These are phyloP conservation scores for Notodonta ziczac DNA, from an alignment of 2,888 invertebrate species.

Conservation along the genomic window DNA sequence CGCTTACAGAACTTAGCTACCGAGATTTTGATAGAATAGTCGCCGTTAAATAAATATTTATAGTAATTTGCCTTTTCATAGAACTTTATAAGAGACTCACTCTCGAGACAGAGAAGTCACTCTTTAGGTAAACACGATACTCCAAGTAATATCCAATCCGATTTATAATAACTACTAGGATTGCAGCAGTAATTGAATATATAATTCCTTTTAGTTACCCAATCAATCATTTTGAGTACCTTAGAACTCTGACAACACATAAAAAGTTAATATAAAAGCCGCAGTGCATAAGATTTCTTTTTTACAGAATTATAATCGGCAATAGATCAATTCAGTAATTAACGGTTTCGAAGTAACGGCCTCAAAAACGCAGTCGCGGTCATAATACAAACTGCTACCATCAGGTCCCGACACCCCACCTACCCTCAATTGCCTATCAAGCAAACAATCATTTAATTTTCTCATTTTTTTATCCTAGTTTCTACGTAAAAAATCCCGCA, in stretches of 20 bases:
- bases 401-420: background rate
- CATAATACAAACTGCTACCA: background rate
- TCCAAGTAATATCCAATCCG: no score
- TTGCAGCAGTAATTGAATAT: no score
- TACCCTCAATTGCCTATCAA: background rate
- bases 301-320: background rate
- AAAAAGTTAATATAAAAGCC: background rate
- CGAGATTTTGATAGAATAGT: no score
- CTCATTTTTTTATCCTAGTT: background rate
- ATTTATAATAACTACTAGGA: no score
- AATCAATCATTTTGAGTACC: no score
- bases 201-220: no score
- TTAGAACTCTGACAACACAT: background rate
- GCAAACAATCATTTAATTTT: background rate
- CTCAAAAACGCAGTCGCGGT: background rate
- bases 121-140: no score
- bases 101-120: no score
- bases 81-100: no score
- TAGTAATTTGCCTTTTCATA: no score
- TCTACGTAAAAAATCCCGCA: background rate
- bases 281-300: background rate
- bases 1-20: no score
- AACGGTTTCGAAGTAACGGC: background rate
- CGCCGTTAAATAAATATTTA: no score
- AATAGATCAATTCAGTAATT: background rate